Evolutionary conservation across 2,888 invertebrate genomes (phyloP).

Genomic region (Rhaphigaster nebulosa): DNA sequence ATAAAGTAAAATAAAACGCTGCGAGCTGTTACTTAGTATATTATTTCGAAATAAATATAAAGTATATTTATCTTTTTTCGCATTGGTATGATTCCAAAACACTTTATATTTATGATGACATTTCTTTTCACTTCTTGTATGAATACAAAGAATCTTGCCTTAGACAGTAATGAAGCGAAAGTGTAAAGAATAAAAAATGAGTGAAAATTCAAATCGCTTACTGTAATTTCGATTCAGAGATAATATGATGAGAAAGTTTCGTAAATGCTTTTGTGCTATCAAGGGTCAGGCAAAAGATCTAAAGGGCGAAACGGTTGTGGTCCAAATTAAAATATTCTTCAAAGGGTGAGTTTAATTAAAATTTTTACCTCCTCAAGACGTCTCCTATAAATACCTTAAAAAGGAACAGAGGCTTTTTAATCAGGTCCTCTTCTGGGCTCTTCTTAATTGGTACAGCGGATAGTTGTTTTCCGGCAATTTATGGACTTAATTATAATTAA

Average conservation of each 20-base stretch:
- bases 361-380: background rate
- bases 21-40: no score
- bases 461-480: background rate
- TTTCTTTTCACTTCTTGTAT: no score
- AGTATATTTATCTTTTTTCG: no score
- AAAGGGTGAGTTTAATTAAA: constrained; percentile 19
- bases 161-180: no score
- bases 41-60: no score
- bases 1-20: no score
- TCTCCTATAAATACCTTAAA: background rate
- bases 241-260: background rate
- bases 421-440: background rate
- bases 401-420: background rate
- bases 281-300: background rate
- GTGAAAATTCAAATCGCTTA: background rate
- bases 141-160: no score
- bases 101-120: no score
- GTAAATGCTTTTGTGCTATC: background rate
- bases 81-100: no score
- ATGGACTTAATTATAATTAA: background rate
- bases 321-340: constrained; percentile 27
- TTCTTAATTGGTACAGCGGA: background rate
- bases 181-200: no score
- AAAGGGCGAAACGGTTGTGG: background rate
- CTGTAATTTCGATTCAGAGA: background rate